Percentiles rank a stretch among this genome's conserved stretches.
Evolutionary conservation across 2,888 invertebrate species (phyloP).

Genomic region (Pandemis heparana): DNA sequence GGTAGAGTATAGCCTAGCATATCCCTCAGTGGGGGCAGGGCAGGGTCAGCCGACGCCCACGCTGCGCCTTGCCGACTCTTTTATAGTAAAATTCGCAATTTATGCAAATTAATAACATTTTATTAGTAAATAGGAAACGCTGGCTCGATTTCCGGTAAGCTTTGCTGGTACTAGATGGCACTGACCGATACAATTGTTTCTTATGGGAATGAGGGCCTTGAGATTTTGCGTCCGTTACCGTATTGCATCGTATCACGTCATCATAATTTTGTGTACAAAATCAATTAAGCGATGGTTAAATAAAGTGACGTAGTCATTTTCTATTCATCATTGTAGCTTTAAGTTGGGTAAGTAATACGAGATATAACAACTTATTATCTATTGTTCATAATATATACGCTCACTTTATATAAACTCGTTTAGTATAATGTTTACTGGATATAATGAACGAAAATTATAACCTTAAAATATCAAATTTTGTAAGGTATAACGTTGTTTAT

Average conservation of each 20-base stretch:
- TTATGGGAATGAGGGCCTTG: conserved; percentile 26
- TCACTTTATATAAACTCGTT: too few relatives aligned
- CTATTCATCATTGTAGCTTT: too few relatives aligned
- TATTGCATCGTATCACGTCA: neutral
- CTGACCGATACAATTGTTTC: conserved; percentile 29
- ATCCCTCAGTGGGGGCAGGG: conserved; percentile 20
- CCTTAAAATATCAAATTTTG: too few relatives aligned
- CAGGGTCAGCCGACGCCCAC: conserved; percentile 53
- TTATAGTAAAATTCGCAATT: conserved; percentile 52
- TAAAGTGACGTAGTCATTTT: too few relatives aligned
- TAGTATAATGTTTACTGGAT: too few relatives aligned
- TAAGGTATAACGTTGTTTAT: too few relatives aligned
- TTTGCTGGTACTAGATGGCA: conserved; percentile 37
- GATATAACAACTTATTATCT: too few relatives aligned
- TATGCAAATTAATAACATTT: conserved; percentile 50
- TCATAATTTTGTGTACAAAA: too few relatives aligned
- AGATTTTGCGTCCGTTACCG: neutral
- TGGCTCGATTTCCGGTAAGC: conserved; percentile 49
- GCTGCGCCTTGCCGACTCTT: conserved; percentile 53
- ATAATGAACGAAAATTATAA: too few relatives aligned
- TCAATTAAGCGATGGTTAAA: too few relatives aligned
- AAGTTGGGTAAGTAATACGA: too few relatives aligned
- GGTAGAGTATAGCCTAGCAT: neutral
- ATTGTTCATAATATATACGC: too few relatives aligned
- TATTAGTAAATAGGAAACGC: conserved; percentile 54